These are phyloP conservation scores for Xanthorhoe spadicearia DNA, from an alignment of 2,888 invertebrate genomes.

Conservation along the genomic window DNA sequence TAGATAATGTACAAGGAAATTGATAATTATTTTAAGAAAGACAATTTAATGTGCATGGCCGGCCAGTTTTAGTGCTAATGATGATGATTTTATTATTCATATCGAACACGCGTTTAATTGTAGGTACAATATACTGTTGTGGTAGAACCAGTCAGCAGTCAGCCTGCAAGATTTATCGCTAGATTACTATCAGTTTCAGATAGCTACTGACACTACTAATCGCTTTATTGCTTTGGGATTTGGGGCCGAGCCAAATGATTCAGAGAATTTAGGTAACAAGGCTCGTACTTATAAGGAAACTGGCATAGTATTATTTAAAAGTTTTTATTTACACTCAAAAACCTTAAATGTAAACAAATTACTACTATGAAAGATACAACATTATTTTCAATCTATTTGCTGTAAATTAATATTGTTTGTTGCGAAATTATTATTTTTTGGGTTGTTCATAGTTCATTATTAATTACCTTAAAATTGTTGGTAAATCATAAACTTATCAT, in stretches of 20 bases:
- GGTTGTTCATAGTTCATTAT: too few relatives aligned
- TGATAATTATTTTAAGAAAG: too few relatives aligned
- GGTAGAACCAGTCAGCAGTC: constrained; percentile 9
- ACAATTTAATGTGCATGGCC: too few relatives aligned
- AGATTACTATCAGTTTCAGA: constrained; percentile 31
- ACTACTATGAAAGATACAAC: background rate
- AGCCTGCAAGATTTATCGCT: constrained; percentile 26
- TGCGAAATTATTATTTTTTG: too few relatives aligned
- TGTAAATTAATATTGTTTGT: too few relatives aligned
- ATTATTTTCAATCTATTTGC: too few relatives aligned
- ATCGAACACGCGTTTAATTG: background rate
- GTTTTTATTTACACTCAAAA: background rate
- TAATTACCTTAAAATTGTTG: too few relatives aligned
- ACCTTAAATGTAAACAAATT: background rate
- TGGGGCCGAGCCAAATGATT: constrained; percentile 19
- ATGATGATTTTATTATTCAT: too few relatives aligned
- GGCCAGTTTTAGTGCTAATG: too few relatives aligned
- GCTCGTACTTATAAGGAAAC: background rate
- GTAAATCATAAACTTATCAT: too few relatives aligned
- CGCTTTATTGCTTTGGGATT: constrained; percentile 34
- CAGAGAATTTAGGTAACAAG: background rate
- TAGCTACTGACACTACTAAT: constrained; percentile 24
- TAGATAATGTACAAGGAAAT: too few relatives aligned
- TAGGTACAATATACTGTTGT: constrained; percentile 2
- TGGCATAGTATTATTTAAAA: background rate